Conservation (phyloP, 2,888 invertebrate species). For the Pterobdella sp. region DNA sequence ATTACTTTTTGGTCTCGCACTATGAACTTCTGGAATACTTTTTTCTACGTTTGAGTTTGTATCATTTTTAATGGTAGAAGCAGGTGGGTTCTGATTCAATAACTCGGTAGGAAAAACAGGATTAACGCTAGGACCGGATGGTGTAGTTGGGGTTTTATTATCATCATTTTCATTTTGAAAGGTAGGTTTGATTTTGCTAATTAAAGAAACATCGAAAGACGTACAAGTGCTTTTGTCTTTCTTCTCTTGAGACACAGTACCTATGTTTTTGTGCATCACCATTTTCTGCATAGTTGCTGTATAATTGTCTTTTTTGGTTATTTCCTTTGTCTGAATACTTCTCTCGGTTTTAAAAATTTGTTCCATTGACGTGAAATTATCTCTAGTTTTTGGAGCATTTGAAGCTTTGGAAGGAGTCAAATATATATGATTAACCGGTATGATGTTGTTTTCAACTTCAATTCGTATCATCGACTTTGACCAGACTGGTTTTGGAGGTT, state of each 20-base stretch:
- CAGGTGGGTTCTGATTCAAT: too few species aligned
- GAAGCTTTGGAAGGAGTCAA: conserved; percentile 2
- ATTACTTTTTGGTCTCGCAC: too few species aligned
- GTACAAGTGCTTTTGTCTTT: conserved; percentile 35
- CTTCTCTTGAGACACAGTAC: conserved; percentile 35
- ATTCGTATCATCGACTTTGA: conserved; percentile 8
- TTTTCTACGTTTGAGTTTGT: too few species aligned
- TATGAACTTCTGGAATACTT: too few species aligned
- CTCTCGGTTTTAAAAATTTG: conserved; percentile 13
- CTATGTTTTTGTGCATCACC: conserved; percentile 35
- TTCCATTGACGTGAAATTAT: conserved; percentile 21
- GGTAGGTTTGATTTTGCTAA: conserved; percentile 30
- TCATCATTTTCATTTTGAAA: conserved; percentile 6
- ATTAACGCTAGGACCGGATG: too few species aligned
- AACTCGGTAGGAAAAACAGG: too few species aligned
- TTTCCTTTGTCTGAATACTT: conserved; percentile 29
- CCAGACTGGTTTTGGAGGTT: not conserved
- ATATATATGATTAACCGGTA: conserved; percentile 8
- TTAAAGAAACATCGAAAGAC: conserved; percentile 33
- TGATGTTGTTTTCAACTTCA: conserved; percentile 20
- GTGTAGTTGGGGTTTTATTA: too few species aligned
- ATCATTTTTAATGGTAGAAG: too few species aligned
- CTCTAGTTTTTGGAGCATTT: not conserved
- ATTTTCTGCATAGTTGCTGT: conserved; percentile 35
- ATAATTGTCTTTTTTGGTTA: conserved; percentile 34